Percentiles rank a stretch among this genome's conserved stretches.
phyloP scores from a whole-genome alignment of 2,888 invertebrate species.

The Tipula vernalis region DNA sequence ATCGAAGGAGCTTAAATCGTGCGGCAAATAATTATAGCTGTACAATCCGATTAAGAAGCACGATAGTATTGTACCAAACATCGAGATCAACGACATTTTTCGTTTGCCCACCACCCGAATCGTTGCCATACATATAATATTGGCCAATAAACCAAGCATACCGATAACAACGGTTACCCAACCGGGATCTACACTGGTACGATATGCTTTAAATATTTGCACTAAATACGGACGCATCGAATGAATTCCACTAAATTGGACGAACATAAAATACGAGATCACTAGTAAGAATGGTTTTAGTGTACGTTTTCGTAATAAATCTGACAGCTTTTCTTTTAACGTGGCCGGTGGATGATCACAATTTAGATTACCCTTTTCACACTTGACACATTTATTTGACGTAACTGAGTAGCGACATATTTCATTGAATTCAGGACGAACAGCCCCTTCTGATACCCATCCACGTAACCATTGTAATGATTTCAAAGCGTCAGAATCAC shows the following conservation, averaged over 20 bases:
- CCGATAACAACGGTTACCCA: slow-evolving; percentile 42
- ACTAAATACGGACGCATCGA: slow-evolving; percentile 44
- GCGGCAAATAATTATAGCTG: slow-evolving; percentile 30
- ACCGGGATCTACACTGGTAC: slow-evolving; percentile 29
- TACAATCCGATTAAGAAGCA: slow-evolving; percentile 35
- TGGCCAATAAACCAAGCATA: slow-evolving; percentile 36
- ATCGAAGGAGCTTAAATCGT: slow-evolving; percentile 37
- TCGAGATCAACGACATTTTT: slow-evolving; percentile 36
- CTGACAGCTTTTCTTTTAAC: slow-evolving; percentile 21
- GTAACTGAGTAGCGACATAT: slow-evolving; percentile 19
- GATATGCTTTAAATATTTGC: slow-evolving; percentile 37
- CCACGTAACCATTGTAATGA: slow-evolving; percentile 44
- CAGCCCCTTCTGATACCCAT: slow-evolving; percentile 18
- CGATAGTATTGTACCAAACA: slow-evolving; percentile 35
- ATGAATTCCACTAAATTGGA: slow-evolving; percentile 39
- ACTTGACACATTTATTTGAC: slow-evolving; percentile 18
- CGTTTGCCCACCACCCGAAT: slow-evolving; percentile 39
- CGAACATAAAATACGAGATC: slow-evolving; percentile 41
- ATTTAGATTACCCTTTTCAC: slow-evolving; percentile 17
- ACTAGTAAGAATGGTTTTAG: slow-evolving; percentile 40
- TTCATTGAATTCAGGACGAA: slow-evolving; percentile 20
- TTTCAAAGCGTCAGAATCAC: slow-evolving; percentile 39
- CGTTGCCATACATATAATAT: slow-evolving; percentile 33
- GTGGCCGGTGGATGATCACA: slow-evolving; percentile 27
- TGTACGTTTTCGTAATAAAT: slow-evolving; percentile 40